Evolutionary conservation across 2,888 invertebrate species (phyloP).

Genomic region (Slavum lentiscoides): DNA sequence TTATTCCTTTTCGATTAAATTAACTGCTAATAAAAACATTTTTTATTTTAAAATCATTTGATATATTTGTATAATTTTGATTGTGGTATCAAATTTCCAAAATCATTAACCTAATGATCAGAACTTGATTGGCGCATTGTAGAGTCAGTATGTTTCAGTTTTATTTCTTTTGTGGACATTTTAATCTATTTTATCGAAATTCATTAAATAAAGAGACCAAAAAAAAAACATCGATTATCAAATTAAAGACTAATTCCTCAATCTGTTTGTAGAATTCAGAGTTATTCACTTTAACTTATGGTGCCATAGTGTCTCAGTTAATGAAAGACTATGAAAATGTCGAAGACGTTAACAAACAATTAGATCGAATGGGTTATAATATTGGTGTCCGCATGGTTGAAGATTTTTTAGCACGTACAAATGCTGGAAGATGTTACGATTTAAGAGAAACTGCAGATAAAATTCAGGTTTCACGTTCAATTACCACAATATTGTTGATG

Average conservation of each 20-base stretch:
- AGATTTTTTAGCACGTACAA: slow-evolving; percentile 92
- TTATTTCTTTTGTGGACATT: too few species aligned
- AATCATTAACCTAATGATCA: too few species aligned
- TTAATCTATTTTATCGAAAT: too few species aligned
- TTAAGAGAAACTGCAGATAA: slow-evolving; percentile 97
- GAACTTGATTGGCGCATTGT: too few species aligned
- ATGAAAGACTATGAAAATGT: slow-evolving; percentile 94
- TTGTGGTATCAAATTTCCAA: too few species aligned
- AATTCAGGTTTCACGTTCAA: slow-evolving; percentile 69
- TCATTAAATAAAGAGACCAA: too few species aligned
- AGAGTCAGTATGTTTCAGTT: too few species aligned
- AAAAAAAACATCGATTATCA: background rate
- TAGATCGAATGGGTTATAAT: slow-evolving; percentile 95
- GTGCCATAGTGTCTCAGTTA: slow-evolving; percentile 95
- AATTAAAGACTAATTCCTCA: background rate
- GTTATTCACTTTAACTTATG: slow-evolving; percentile 95
- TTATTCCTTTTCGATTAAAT: too few species aligned
- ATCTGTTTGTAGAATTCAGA: slow-evolving; percentile 81
- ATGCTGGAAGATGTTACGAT: slow-evolving; percentile 87
- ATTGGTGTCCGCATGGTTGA: slow-evolving; percentile 97
- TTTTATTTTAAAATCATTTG: too few species aligned
- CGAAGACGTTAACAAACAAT: slow-evolving; percentile 96
- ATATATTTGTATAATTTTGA: too few species aligned
- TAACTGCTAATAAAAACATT: too few species aligned
- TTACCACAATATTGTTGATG: slow-evolving; percentile 41